phyloP scores from a whole-genome alignment of 64 coral and sea anemone species.

The Astreopora myriophthalma region DNA sequence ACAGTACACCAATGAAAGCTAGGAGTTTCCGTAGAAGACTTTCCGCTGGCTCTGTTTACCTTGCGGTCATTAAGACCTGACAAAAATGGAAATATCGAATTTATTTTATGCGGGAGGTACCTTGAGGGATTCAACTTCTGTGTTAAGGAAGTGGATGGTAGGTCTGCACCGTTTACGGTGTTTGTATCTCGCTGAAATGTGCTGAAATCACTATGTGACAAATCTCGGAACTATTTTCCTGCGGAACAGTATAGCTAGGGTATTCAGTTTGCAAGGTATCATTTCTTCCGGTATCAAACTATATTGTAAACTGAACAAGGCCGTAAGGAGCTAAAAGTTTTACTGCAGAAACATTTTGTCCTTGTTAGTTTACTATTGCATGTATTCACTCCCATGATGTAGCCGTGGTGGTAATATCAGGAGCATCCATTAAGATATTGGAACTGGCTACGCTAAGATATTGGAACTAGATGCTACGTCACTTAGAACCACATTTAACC shows the following conservation, averaged over 20 bases:
- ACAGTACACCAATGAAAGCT: background rate
- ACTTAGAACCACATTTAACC: background rate
- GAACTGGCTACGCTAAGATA: too few species aligned
- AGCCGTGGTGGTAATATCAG: too few species aligned
- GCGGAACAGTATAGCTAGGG: background rate
- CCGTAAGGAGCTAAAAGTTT: too few species aligned
- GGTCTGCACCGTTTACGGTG: conserved; percentile 4
- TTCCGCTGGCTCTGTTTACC: background rate
- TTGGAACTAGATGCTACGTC: too few species aligned
- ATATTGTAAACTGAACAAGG: too few species aligned
- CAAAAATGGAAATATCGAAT: conserved; percentile 39
- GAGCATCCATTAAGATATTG: too few species aligned
- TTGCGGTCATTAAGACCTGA: conserved; percentile 34
- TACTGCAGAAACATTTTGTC: too few species aligned
- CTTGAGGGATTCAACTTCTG: background rate
- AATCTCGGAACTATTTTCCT: background rate
- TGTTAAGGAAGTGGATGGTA: background rate
- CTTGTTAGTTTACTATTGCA: too few species aligned
- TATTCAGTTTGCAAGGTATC: too few species aligned
- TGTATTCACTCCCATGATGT: too few species aligned
- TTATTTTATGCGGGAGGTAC: background rate
- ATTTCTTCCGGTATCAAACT: too few species aligned
- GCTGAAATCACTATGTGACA: background rate
- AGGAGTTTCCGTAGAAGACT: background rate
- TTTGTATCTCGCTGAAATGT: background rate